A percentile compares a stretch with the other conserved stretches of the same genome.
phyloP scores from a whole-genome alignment of 37 sponge, comb jelly and placozoan genomes.

The Petrosia ficiformis region DNA sequence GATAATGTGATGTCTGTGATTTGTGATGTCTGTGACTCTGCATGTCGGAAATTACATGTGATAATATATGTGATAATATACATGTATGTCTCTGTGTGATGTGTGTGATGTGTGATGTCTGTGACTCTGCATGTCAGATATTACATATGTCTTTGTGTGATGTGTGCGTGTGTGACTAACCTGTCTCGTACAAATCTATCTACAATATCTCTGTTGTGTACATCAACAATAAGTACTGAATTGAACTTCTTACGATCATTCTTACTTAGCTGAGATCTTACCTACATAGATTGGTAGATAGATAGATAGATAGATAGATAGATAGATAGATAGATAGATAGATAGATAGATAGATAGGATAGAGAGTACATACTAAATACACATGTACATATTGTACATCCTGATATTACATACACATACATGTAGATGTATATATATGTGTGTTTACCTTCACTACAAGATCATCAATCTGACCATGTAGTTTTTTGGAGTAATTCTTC shows the following conservation, averaged over 20 bases:
- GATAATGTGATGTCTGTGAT: background rate
- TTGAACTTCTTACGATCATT: constrained; percentile 99
- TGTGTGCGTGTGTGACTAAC: too few species aligned
- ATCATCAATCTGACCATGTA: constrained; percentile 90
- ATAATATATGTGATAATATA: constrained; percentile 11
- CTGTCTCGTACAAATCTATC: constrained; percentile 98
- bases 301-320: too few species aligned
- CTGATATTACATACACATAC: background rate
- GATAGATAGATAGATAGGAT: too few species aligned
- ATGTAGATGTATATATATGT: background rate
- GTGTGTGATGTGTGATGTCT: background rate
- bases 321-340: too few species aligned
- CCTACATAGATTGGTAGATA: too few species aligned
- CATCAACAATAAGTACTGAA: constrained; percentile 95
- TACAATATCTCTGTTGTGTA: constrained; percentile 98
- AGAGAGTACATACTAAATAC: background rate
- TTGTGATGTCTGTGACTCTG: constrained; percentile 3
- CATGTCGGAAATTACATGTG: background rate
- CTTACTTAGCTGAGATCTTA: constrained; percentile 89
- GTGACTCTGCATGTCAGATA: background rate
- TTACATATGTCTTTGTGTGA: background rate
- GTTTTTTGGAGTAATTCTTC: constrained; percentile 96
- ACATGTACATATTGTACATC: constrained; percentile 2
- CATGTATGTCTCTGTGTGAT: constrained; percentile 6
- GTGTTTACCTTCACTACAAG: constrained; percentile 87